These are phyloP conservation scores for Sicus ferrugineus DNA, from an alignment of 2,888 invertebrate genomes.

Conservation along the genomic window DNA sequence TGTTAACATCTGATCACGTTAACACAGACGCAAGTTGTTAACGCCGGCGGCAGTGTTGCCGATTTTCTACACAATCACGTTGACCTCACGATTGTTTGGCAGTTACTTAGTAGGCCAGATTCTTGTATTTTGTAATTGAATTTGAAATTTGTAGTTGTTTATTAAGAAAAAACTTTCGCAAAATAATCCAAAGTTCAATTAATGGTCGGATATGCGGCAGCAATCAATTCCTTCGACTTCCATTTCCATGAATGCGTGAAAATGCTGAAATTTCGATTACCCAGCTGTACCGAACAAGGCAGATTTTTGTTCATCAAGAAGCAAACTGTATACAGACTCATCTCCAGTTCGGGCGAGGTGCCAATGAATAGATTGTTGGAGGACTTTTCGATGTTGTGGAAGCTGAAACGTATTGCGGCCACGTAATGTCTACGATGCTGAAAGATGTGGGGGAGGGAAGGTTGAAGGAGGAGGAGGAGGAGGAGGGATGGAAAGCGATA, in stretches of 20 bases:
- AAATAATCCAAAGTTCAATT: neutral
- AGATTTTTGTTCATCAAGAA: conserved; percentile 50
- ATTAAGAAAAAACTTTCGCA: neutral
- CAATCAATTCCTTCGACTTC: conserved; percentile 52
- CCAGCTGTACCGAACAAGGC: conserved; percentile 52
- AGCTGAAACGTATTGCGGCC: conserved; percentile 46
- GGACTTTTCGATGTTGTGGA: conserved; percentile 48
- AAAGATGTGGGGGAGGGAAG: conserved; percentile 19
- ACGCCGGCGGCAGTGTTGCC: no score
- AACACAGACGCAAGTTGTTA: no score
- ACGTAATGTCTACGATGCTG: conserved; percentile 48
- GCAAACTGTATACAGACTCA: conserved; percentile 55
- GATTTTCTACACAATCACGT: no score
- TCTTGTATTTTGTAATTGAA: neutral
- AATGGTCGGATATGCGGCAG: conserved; percentile 48
- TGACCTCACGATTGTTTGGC: no score
- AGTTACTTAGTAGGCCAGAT: no score
- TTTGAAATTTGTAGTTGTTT: neutral
- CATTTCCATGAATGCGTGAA: conserved; percentile 52
- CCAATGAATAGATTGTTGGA: conserved; percentile 52
- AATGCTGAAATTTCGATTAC: conserved; percentile 45
- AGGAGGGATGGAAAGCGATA: neutral
- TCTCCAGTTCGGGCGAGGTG: conserved; percentile 55
- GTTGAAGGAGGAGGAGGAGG: neutral
- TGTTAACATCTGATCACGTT: no score